A percentile compares a stretch with the other conserved stretches of the same genome.
phyloP scores from a whole-genome alignment of 2,888 invertebrate species.

The Drosophila quinaria region DNA sequence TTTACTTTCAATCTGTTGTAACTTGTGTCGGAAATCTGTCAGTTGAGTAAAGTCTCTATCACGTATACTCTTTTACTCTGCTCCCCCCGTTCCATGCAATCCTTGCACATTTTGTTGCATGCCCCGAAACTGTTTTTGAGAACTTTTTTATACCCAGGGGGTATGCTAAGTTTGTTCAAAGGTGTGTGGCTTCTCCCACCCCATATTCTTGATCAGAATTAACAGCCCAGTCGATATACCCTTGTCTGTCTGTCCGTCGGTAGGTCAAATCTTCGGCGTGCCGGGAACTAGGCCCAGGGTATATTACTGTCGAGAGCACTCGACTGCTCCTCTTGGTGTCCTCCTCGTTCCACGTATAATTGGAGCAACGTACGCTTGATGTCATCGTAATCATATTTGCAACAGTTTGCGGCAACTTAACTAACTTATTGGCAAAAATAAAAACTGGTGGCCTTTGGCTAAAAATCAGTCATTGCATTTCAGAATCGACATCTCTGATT shows the following conservation, averaged over 20 bases:
- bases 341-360: constrained; percentile 38
- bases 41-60: constrained; percentile 1
- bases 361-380: constrained; percentile 42
- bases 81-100: too few relatives aligned
- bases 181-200: too few relatives aligned
- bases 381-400: constrained; percentile 44
- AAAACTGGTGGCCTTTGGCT: background rate
- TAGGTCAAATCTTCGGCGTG: too few relatives aligned
- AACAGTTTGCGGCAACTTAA: constrained; percentile 13
- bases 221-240: too few relatives aligned
- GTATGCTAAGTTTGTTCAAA: too few relatives aligned
- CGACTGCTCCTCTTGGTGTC: too few relatives aligned
- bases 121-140: background rate
- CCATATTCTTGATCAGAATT: too few relatives aligned
- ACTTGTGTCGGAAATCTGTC: background rate
- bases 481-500: background rate
- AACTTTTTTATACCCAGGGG: too few relatives aligned
- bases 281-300: too few relatives aligned
- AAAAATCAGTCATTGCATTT: background rate
- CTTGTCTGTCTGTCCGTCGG: too few relatives aligned
- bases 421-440: constrained; percentile 16
- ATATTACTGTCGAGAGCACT: too few relatives aligned
- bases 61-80: too few relatives aligned
- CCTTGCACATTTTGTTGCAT: background rate
- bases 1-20: background rate